These are phyloP conservation scores for Cervus canadensis DNA, from an alignment of 2,113 vertebrate genomes.

Conservation along the genomic window DNA sequence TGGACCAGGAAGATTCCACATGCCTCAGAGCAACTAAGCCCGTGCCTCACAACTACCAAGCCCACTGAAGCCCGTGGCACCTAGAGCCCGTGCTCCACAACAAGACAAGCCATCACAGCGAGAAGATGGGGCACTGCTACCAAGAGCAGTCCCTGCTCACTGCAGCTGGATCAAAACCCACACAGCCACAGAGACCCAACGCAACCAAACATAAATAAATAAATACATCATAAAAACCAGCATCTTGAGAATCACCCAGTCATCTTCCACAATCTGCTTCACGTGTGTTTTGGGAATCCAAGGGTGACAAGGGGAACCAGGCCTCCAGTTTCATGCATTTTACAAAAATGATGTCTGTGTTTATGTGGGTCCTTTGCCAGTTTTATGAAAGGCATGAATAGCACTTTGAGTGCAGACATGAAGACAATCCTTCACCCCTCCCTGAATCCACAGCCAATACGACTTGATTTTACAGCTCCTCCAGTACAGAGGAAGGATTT, in stretches of 20 bases:
- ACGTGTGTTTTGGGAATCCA: not conserved
- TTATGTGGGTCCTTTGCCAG: not conserved
- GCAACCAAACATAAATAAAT: not conserved
- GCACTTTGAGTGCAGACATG: not conserved
- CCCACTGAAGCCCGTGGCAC: not conserved
- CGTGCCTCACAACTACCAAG: rapidly evolving
- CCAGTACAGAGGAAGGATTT: not conserved
- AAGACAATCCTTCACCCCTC: not conserved
- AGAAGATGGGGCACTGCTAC: rapidly evolving
- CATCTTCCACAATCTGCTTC: not conserved
- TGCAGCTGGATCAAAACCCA: not conserved
- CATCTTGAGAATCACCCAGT: not conserved
- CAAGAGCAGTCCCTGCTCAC: not conserved
- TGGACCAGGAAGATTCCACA: not conserved
- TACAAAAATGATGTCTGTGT: not conserved
- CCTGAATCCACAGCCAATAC: not conserved
- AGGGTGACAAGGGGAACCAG: not conserved
- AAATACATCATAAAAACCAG: not conserved
- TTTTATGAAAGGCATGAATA: not conserved
- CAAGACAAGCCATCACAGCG: not conserved
- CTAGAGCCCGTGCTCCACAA: not conserved
- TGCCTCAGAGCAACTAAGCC: not conserved
- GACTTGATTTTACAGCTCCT: not conserved
- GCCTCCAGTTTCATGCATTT: not conserved
- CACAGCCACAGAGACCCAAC: not conserved